Evolutionary conservation across 2,888 invertebrate genomes (phyloP), one percentile per base, ranked within the genome.

Genomic region (Eumerus sabulonum): DNA sequence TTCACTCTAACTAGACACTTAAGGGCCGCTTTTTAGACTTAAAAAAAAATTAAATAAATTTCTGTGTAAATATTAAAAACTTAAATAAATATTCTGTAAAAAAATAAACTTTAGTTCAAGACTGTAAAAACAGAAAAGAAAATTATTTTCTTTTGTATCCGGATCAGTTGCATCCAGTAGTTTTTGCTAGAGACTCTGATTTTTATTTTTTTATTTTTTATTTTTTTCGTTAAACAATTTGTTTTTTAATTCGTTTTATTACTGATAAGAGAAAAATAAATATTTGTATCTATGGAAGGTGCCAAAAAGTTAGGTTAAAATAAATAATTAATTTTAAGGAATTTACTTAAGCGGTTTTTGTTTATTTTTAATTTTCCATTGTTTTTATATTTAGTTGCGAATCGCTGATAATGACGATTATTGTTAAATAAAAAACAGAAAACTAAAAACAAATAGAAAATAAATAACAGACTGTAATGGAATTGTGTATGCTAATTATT

Each of bases 281-380:
- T n/a, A 1, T 11, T 19, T 40, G 13, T 51, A 44, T 44, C 7
- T 27, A 27, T 27, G 44, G 3, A 76, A 63, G 68, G 68, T 76
- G 74, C 74, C 74, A 76, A 76, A 76, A 62, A 67, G 53, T 35
- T 44, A 68, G 51, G 57, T 36, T 36, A 36, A 36, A 45, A 16
- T 63, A n/a, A 63, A 63, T 62, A 40, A 62, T 76, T 76, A 68
- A 57, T 17, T 63, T 63, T 59, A 56, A 54, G 66, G 35, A 53
- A 64, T 64, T 53, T 40, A 27, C 56, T 53, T 45, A 64, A 59
- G n/a, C n/a, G n/a, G n/a, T 53, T 62, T 40, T 45, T 14, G 11
- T 18, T 42, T 38, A 14, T 17, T n/a, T n/a, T n/a, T 16, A 13
- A n/a, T 36, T 47, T 47, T 14, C n/a, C 2, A 13, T 64, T 54